Base-by-base conservation (phyloP, 2,113 vertebrate genomes). In the Lagopus leucura region DNA sequence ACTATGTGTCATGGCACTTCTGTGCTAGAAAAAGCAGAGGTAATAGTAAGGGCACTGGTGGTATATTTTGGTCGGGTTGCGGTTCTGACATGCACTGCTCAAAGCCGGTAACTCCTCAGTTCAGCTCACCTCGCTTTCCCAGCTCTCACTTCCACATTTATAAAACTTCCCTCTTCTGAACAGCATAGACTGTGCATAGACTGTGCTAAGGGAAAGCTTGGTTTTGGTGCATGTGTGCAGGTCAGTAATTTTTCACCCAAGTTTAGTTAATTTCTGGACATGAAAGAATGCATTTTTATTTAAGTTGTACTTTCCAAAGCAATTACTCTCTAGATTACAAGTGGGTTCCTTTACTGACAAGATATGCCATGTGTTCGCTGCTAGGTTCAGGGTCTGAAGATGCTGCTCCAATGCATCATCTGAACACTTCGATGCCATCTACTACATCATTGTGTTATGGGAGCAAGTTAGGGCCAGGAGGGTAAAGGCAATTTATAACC, bases 401-500 rank as follows among this genome's bases (percentile, higher is more conserved):
- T 54, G 75, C 54, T 79, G 75, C 64, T 70, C 65, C 45, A 9
- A 25, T 48, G 85, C 40, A 88, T 86, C 77, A 43, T 75, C 48
- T 14, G 55, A 93, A 43, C 48, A 65, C 85, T 89, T 90, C 3
- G 67, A 58, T 95, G 96, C 94, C 95, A 97, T 90, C 95, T 61
- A 84, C 79, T 71, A 89, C 67, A 92, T 96, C 95, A 95, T 92
- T 95, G 95, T 96, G 87, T 50, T 89, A 90, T 36, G 95, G 95
- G 96, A 95, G 95, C 81, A 94, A 94, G 91, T 77, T 73, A 88
- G 93, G 94, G 93, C 94, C 94, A 93, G 89, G 82, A 90, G 97
- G 88, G 94, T 85, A 81, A 92, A 88, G 82, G 93, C 96, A 94
- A 97, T 97, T 96, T 96, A 96, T 95, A 96, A 97, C 94, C 81